Conservation (phyloP, 1,140 invertebrate genomes). For the Lethrus apterus region DNA sequence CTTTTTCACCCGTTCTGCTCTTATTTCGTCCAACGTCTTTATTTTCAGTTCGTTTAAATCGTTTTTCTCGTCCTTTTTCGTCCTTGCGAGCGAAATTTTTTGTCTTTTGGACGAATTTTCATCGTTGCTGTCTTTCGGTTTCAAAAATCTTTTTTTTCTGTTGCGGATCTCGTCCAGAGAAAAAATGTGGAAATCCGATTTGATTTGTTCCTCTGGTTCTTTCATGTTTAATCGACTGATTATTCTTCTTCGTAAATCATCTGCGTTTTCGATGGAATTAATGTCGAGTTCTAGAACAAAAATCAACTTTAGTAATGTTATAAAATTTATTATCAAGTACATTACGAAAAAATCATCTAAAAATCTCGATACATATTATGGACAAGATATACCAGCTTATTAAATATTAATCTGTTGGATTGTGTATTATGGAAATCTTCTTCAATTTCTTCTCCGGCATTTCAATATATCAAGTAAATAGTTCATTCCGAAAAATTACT, state of each 20-base stretch:
- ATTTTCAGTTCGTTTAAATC: conserved; percentile 32
- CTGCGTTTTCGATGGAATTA: conserved; percentile 6
- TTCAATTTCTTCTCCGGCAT: too few species aligned
- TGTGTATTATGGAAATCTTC: too few species aligned
- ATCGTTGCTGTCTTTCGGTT: not conserved
- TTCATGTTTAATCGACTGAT: conserved; percentile 13
- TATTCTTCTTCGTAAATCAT: conserved; percentile 26
- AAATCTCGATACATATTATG: too few species aligned
- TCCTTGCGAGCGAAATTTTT: not conserved
- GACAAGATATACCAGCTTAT: too few species aligned
- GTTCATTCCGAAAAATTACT: too few species aligned
- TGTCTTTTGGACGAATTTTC: conserved; percentile 1
- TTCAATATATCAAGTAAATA: too few species aligned
- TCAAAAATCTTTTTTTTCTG: conserved; percentile 14
- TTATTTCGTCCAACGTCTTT: conserved; percentile 38
- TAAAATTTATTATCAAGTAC: too few species aligned
- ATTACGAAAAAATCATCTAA: too few species aligned
- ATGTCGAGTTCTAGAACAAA: too few species aligned
- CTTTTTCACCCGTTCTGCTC: conserved; percentile 27
- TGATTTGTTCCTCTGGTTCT: not conserved
- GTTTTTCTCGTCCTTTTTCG: conserved; percentile 13
- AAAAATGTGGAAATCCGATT: conserved; percentile 12
- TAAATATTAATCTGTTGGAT: too few species aligned
- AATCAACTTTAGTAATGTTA: too few species aligned
- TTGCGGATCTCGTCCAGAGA: conserved; percentile 19